phyloP scores from a whole-genome alignment of 2,113 vertebrate genomes.

The Phylloscopus trochilus region DNA sequence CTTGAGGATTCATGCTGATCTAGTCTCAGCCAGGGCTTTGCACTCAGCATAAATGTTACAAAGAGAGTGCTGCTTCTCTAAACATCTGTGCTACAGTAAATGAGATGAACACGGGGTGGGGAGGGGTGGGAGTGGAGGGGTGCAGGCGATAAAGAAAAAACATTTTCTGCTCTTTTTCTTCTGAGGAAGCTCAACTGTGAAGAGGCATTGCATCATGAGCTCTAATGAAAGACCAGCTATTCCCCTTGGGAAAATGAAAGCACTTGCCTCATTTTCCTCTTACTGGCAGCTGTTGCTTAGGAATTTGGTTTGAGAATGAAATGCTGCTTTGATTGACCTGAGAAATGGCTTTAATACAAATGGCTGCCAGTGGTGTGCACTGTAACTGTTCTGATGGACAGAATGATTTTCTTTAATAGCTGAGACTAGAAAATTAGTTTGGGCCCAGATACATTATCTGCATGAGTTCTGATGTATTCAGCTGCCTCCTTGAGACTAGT shows the following conservation, averaged over 20 bases:
- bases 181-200: conserved; percentile 32
- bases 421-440: neutral
- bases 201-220: conserved; percentile 21
- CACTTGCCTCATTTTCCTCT: conserved; percentile 33
- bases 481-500: neutral
- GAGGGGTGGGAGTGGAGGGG: neutral
- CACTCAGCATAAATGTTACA: neutral
- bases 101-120: neutral
- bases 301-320: conserved; percentile 15
- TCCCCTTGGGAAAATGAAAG: conserved; percentile 12
- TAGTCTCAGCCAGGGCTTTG: neutral
- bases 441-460: rapidly evolving
- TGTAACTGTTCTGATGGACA: neutral
- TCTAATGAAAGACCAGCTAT: conserved; percentile 14
- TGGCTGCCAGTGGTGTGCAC: neutral
- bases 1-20: neutral
- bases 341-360: neutral
- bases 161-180: neutral
- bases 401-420: neutral
- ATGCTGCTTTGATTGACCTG: neutral
- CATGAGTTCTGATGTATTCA: neutral
- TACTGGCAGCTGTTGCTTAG: conserved; percentile 26
- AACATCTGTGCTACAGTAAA: neutral
- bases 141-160: neutral
- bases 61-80: neutral